Evolutionary conservation across 2,113 vertebrate genomes (phyloP), one percentile per base, ranked within the genome.

Genomic region (Crotalus helleri): DNA sequence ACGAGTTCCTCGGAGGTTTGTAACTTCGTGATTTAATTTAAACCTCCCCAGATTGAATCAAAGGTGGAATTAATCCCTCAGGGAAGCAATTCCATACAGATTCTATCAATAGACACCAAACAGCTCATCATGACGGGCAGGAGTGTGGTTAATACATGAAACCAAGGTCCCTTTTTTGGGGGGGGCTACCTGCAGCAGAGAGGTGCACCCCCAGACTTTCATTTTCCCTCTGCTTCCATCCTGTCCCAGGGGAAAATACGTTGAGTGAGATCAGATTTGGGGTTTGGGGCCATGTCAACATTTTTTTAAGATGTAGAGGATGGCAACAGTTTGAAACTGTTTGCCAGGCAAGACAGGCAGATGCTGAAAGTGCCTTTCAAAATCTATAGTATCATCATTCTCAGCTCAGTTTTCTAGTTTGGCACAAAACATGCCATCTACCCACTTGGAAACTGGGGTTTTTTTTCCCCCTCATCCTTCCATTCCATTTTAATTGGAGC

Each of bases 41-140:
- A 98, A 96, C 97, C 97, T 95, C 96, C 97, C 97, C 98, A 98
- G 97, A 98, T 98, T 98, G 97, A 98, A 98, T 98, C 97, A 98
- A 98, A 98, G 97, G 95, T 96, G 97, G 98, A 98, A 98, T 98
- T 98, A 98, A 98, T 98, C 98, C 98, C 97, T 96, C 95, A 97
- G 97, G 98, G 94, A 91, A 97, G 97, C 96, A 96, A 97, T 97
- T 96, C 96, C 97, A 93, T 97, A 97, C 97, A 97, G 97, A 97
- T 98, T 97, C 97, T 96, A 97, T 96, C 95, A 97, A 97, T 97
- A 97, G 97, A 95, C 95, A 95, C 74, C 95, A 95, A 95, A 95
- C 94, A 96, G 94, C 93, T 96, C 96, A 92, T 97, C 97, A 96
- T 96, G 95, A 93, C 23, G 95, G 96, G 95, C 93, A 94, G 93